Conservation (phyloP, 2,888 invertebrate genomes). For the Seladonia tumulorum region DNA sequence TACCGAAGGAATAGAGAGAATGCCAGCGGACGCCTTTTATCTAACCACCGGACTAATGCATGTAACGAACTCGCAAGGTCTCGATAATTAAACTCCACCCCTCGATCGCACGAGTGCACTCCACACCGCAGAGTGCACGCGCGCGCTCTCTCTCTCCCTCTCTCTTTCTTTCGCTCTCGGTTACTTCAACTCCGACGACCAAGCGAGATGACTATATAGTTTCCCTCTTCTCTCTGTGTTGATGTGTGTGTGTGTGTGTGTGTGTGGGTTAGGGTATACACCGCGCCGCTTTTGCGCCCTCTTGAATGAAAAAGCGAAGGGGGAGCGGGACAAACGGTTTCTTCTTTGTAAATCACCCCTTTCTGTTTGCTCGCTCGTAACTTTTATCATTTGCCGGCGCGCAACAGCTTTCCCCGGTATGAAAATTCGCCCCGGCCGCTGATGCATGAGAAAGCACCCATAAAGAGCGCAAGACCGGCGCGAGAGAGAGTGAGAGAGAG, state of each 20-base stretch:
- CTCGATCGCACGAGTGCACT: conserved; percentile 42
- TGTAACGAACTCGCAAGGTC: conserved; percentile 63
- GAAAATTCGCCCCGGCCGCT: conserved; percentile 50
- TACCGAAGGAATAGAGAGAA: conserved; percentile 27
- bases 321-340: conserved; percentile 57
- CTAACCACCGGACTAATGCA: conserved; percentile 58
- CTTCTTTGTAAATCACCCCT: conserved; percentile 66
- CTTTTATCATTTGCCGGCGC: conserved; percentile 63
- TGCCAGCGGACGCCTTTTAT: conserved; percentile 31
- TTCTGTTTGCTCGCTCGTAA: conserved; percentile 66
- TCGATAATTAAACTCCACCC: conserved; percentile 64
- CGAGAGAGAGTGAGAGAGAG: not conserved
- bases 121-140: not conserved
- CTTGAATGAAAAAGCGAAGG: conserved; percentile 58
- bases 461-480: conserved; percentile 36
- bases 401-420: conserved; percentile 56
- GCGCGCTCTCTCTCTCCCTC: not conserved
- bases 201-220: not conserved
- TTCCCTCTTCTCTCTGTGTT: not conserved
- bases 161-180: not conserved
- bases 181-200: not conserved
- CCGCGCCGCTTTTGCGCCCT: conserved; percentile 62
- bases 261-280: conserved; percentile 21
- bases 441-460: conserved; percentile 49
- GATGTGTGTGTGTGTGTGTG: not conserved